phyloP scores from a whole-genome alignment of 2,113 vertebrate genomes.

The Sisor rabdophorus region DNA sequence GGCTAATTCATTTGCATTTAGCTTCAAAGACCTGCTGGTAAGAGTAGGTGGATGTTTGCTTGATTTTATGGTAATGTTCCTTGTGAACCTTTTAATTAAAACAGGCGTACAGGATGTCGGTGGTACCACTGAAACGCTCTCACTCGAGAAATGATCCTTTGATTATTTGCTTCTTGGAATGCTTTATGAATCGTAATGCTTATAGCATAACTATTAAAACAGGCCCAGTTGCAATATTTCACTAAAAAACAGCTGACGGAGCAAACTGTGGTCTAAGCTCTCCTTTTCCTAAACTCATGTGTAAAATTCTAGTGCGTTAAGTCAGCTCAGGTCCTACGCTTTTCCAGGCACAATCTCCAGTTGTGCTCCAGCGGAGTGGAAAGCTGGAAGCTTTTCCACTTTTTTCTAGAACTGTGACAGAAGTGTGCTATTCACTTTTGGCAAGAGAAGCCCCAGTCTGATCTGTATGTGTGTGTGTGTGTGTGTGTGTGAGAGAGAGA shows the following conservation, averaged over 20 bases:
- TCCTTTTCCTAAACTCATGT: slow-evolving; percentile 6
- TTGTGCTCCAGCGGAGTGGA: slow-evolving; percentile 24
- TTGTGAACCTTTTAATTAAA: slow-evolving; percentile 21
- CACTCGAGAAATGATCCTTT: not conserved
- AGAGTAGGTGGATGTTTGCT: slow-evolving; percentile 10
- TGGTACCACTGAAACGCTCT: slow-evolving; percentile 1
- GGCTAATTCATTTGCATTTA: slow-evolving; percentile 54
- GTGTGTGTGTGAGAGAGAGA: not conserved
- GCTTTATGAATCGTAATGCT: not conserved
- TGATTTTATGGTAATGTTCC: slow-evolving; percentile 20
- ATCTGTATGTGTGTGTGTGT: too few relatives aligned
- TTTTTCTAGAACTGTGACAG: slow-evolving; percentile 27
- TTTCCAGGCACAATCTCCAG: slow-evolving; percentile 28
- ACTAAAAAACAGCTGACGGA: not conserved
- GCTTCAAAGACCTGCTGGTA: slow-evolving; percentile 27
- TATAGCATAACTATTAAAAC: not conserved
- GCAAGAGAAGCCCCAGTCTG: not conserved
- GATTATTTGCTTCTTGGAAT: not conserved
- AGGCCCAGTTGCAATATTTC: not conserved
- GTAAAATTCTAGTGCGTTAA: not conserved
- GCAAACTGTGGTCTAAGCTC: not conserved
- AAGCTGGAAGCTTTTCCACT: slow-evolving; percentile 27
- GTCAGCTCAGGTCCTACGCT: slow-evolving; percentile 29
- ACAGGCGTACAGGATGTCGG: not conserved
- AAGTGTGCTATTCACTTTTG: slow-evolving; percentile 25